A percentile compares a stretch with the other conserved stretches of the same genome.
Evolutionary conservation across 2,797 vertebrate species (phyloP).

Genomic region (Gambusia yucatana): DNA sequence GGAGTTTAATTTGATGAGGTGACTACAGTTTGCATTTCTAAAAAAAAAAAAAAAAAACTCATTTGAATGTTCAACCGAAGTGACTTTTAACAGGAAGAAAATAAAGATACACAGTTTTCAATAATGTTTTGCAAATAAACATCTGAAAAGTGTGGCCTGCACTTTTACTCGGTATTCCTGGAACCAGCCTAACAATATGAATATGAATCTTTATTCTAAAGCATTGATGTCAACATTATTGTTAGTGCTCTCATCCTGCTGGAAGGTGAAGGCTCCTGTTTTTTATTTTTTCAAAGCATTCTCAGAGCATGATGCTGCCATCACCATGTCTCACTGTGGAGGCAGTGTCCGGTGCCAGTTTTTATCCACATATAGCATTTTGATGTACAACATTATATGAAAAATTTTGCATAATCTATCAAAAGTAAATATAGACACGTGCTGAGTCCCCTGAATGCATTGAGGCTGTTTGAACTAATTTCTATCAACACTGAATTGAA

Average conservation of each 20-base stretch:
- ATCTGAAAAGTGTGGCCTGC: background rate
- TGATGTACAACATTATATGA: background rate
- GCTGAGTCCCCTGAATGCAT: too few species aligned
- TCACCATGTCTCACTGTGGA: background rate
- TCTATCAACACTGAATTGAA: too few species aligned
- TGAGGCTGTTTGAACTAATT: too few species aligned
- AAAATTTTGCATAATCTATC: background rate
- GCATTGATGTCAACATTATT: background rate
- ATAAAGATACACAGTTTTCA: background rate
- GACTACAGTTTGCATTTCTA: background rate
- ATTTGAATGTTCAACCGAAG: background rate
- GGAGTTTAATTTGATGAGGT: conserved; percentile 17
- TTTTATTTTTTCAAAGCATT: background rate
- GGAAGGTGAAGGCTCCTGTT: background rate
- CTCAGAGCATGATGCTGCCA: background rate
- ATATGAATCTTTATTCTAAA: background rate
- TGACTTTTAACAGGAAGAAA: background rate
- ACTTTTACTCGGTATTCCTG: background rate
- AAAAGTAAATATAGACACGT: too few species aligned
- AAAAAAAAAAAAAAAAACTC: background rate
- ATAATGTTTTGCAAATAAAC: background rate
- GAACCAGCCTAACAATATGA: background rate
- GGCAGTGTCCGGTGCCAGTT: background rate
- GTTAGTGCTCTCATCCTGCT: background rate
- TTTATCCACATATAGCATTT: background rate